Conservation (phyloP, 2,888 invertebrate species). For the Alloplasta piceator region DNA sequence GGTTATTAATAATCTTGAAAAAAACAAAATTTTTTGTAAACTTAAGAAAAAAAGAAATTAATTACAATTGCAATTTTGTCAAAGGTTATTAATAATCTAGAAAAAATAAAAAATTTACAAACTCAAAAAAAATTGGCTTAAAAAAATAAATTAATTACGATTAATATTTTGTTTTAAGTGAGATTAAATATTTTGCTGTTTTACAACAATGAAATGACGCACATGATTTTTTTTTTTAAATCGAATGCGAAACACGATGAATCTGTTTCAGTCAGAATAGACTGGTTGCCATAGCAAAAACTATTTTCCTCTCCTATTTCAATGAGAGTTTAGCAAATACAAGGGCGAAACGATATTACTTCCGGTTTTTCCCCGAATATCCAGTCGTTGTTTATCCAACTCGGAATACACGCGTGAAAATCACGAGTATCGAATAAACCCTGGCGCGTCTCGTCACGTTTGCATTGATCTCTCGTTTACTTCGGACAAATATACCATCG, state of each 20-base stretch:
- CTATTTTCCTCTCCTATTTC: not conserved
- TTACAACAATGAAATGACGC: not conserved
- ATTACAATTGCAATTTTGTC: too few species aligned
- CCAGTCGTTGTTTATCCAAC: conserved; percentile 1
- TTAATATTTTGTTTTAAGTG: too few species aligned
- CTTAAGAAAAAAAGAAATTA: too few species aligned
- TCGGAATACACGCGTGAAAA: conserved; percentile 12
- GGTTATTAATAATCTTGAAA: too few species aligned
- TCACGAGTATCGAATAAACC: conserved; percentile 18
- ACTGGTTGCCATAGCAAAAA: not conserved
- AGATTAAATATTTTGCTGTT: too few species aligned
- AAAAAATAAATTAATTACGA: too few species aligned
- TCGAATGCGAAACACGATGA: not conserved
- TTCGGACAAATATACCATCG: conserved; percentile 18
- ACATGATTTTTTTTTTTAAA: not conserved
- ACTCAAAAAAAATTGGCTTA: too few species aligned
- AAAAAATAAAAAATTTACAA: too few species aligned
- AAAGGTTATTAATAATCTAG: too few species aligned
- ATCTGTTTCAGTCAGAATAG: not conserved
- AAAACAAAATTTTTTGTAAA: too few species aligned
- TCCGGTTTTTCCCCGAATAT: conserved; percentile 20
- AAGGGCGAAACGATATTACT: conserved; percentile 24
- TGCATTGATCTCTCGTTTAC: not conserved
- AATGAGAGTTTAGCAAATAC: conserved; percentile 25
- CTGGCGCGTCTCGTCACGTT: not conserved